phyloP scores from a whole-genome alignment of 1,140 invertebrate species.

The Thrips palmi region DNA sequence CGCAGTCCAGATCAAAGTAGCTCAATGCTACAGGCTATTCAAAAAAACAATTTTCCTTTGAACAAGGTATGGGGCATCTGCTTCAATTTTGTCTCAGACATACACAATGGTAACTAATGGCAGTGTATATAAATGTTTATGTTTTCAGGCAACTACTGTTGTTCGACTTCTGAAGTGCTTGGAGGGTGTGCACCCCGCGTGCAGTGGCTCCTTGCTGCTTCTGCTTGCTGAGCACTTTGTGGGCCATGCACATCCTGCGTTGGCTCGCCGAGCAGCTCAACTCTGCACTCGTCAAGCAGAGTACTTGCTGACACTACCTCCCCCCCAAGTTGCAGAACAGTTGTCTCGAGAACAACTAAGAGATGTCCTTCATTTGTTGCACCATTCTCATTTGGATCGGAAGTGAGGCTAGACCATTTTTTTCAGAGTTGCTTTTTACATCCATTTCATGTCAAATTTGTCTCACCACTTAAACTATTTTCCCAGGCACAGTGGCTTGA shows the following conservation, averaged over 20 bases:
- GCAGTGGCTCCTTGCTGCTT: conserved; percentile 40
- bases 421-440: conserved; percentile 3
- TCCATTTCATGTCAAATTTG: conserved; percentile 4
- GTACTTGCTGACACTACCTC: conserved; percentile 33
- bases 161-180: conserved; percentile 36
- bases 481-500: conserved; percentile 32
- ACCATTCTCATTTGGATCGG: conserved; percentile 27
- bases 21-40: conserved; percentile 48
- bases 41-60: no score
- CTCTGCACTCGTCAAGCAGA: conserved; percentile 25
- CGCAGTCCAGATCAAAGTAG: conserved; percentile 46
- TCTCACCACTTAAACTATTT: no score
- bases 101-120: not conserved
- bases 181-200: conserved; percentile 43
- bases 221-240: conserved; percentile 39
- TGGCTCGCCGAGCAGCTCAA: conserved; percentile 36
- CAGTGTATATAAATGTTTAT: conserved; percentile 3
- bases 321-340: conserved; percentile 31
- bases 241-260: conserved; percentile 33
- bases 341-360: conserved; percentile 35
- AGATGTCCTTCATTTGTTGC: conserved; percentile 31
- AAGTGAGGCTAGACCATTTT: no score
- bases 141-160: conserved; percentile 28
- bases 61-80: no score
- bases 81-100: no score